phyloP scores from a whole-genome alignment of 92 coral and sea anemone species.

The Isaurus tuberculatus region DNA sequence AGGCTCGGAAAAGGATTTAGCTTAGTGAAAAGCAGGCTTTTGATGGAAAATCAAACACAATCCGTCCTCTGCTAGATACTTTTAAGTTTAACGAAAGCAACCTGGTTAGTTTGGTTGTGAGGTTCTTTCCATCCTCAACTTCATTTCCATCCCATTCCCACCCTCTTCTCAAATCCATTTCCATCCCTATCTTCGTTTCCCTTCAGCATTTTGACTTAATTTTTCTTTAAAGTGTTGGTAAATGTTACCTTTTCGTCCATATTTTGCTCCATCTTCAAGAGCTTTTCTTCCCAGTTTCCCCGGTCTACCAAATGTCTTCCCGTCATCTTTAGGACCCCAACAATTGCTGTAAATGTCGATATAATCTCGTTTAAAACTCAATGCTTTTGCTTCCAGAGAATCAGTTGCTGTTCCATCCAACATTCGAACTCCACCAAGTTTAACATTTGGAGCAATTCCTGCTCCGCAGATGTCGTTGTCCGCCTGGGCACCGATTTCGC shows the following conservation, averaged over 20 bases:
- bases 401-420: conserved; percentile 68
- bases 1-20: too few relatives aligned
- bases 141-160: neutral
- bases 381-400: conserved; percentile 50
- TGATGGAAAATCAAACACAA: too few relatives aligned
- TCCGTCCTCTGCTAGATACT: too few relatives aligned
- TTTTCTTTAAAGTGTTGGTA: too few relatives aligned
- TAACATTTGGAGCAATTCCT: conserved; percentile 69
- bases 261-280: conserved; percentile 55
- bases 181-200: neutral
- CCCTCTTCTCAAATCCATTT: neutral
- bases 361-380: conserved; percentile 51
- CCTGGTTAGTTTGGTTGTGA: too few relatives aligned
- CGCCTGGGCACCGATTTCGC: conserved; percentile 64
- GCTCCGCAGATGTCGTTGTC: conserved; percentile 65
- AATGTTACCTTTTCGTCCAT: conserved; percentile 56
- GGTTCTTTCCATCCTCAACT: neutral
- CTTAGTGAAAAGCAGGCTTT: too few relatives aligned
- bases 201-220: too few relatives aligned
- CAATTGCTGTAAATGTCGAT: conserved; percentile 70
- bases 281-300: conserved; percentile 60
- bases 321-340: conserved; percentile 78
- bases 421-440: conserved; percentile 68
- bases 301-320: conserved; percentile 59
- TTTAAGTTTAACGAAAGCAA: too few relatives aligned